These are phyloP conservation scores for Chrysaora quinquecirrha DNA, from an alignment of 30 jellyfish, hydroid and myxozoan species.

Conservation along the genomic window DNA sequence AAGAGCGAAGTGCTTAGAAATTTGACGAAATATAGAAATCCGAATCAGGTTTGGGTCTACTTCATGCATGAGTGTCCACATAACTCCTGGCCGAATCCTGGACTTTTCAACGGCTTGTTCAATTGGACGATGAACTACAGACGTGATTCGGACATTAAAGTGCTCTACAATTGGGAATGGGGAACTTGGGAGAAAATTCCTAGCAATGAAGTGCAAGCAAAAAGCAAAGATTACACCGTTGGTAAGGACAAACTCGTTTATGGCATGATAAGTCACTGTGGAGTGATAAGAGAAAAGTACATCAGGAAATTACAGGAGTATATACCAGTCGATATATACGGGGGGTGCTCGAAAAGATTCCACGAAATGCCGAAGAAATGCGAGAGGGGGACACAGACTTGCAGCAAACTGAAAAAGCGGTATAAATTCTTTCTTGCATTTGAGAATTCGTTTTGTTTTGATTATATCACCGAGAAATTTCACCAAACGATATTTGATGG, in stretches of 20 bases:
- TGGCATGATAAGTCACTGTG: constrained; percentile 86
- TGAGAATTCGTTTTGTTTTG: constrained; percentile 84
- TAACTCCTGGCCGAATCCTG: constrained; percentile 75
- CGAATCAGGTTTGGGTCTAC: constrained; percentile 69
- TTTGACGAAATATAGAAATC: constrained; percentile 29
- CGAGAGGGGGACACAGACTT: constrained; percentile 8
- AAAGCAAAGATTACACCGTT: constrained; percentile 52
- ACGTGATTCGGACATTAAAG: constrained; percentile 80
- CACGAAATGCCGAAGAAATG: constrained; percentile 66
- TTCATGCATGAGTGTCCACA: constrained; percentile 88
- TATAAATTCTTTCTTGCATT: constrained; percentile 88
- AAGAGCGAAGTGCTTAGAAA: constrained; percentile 25
- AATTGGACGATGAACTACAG: constrained; percentile 94
- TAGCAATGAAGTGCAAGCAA: neutral
- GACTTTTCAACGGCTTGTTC: constrained; percentile 68
- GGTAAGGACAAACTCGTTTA: constrained; percentile 74
- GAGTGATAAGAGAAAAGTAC: constrained; percentile 83
- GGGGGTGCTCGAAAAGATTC: constrained; percentile 76
- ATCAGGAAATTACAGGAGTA: constrained; percentile 67
- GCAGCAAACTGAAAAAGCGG: constrained; percentile 46
- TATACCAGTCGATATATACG: constrained; percentile 72
- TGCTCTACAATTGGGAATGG: constrained; percentile 93
- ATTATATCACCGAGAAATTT: constrained; percentile 73
- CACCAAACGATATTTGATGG: constrained; percentile 78
- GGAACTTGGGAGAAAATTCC: constrained; percentile 87